Evolutionary conservation across 2,888 invertebrate genomes (phyloP).

Genomic region (Itoplectis maculator): DNA sequence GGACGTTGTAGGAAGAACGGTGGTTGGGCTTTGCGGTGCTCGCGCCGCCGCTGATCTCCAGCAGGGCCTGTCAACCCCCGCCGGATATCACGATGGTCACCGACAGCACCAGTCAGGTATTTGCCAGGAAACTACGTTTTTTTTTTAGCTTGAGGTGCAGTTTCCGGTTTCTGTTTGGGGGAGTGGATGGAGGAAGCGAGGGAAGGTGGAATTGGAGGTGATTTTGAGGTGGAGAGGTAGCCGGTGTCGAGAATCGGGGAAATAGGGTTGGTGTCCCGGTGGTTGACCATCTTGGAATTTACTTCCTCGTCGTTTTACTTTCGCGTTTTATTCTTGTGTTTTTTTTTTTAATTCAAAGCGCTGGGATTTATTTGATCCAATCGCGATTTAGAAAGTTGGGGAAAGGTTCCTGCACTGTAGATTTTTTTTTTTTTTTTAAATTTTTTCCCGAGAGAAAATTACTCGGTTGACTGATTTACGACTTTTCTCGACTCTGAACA

Average conservation of each 20-base stretch:
- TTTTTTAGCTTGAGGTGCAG: too few species aligned
- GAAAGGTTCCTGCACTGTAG: too few species aligned
- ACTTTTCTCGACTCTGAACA: too few species aligned
- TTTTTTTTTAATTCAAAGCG: neutral
- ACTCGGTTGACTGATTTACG: too few species aligned
- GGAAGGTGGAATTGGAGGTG: neutral
- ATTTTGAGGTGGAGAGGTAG: neutral
- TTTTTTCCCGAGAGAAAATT: too few species aligned
- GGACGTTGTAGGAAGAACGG: too few species aligned
- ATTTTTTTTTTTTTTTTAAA: too few species aligned
- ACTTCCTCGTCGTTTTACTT: neutral
- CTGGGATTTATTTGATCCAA: neutral
- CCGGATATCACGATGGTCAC: conserved; percentile 79
- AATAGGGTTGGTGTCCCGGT: neutral
- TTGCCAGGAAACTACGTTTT: neutral
- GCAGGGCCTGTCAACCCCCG: conserved; percentile 34
- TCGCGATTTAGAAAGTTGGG: too few species aligned
- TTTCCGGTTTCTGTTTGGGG: neutral
- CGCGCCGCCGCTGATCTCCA: conserved; percentile 42
- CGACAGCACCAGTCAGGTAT: conserved; percentile 82
- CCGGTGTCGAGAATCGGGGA: neutral
- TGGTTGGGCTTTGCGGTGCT: conserved; percentile 42
- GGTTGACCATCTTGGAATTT: conserved; percentile 2
- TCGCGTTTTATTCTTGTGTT: neutral
- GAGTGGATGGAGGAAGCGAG: neutral